Evolutionary conservation across 1,140 invertebrate species (phyloP).

Genomic region (Hyles vespertilio): DNA sequence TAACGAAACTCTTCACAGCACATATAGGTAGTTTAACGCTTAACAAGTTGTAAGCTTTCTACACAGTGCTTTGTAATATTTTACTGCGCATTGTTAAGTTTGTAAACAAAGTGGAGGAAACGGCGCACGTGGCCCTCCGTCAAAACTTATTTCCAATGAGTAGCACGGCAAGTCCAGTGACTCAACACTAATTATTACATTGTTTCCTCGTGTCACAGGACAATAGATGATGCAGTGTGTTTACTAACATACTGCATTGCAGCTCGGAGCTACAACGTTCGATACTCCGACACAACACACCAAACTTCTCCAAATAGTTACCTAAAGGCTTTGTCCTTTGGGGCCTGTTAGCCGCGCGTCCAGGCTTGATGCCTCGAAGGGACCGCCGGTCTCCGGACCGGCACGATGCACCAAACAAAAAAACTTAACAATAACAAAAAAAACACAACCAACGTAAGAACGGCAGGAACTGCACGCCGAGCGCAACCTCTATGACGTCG

Average conservation of each 20-base stretch:
- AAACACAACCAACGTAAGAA: conserved; percentile 70
- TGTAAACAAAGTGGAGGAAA: conserved; percentile 8
- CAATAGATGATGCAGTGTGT: conserved; percentile 22
- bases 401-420: conserved; percentile 73
- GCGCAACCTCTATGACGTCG: conserved; percentile 53
- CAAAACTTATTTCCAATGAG: neutral
- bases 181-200: conserved; percentile 4
- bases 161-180: no score
- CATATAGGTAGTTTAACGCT: no score
- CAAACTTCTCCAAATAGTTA: conserved; percentile 42
- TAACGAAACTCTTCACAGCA: no score
- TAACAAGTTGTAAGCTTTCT: no score
- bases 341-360: conserved; percentile 57
- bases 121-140: neutral
- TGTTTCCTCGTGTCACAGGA: conserved; percentile 3
- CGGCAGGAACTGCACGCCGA: conserved; percentile 60
- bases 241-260: conserved; percentile 36
- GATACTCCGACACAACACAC: conserved; percentile 6
- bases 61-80: no score
- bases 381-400: conserved; percentile 61
- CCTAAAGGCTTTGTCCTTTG: conserved; percentile 68
- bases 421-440: conserved; percentile 75
- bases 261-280: conserved; percentile 14
- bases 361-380: conserved; percentile 59
- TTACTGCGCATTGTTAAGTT: neutral